Base-by-base conservation (phyloP, 23 tunicate species). In the Halocynthia aurantium region DNA sequence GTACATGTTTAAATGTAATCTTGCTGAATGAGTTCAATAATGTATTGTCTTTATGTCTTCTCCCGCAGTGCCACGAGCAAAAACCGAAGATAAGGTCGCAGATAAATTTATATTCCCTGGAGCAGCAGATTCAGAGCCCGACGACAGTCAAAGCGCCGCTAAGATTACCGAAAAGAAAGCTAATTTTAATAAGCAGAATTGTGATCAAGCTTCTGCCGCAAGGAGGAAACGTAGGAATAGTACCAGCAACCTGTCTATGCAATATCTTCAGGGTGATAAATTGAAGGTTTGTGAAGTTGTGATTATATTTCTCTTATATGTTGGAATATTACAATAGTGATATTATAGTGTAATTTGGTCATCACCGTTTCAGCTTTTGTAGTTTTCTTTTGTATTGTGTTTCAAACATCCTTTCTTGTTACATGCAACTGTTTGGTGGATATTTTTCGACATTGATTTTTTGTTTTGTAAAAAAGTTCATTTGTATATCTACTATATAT, bases 241-340 rank as follows among this genome's bases (percentile, higher is more conserved):
- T 56, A 74, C 78, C 55, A 74, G 78, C 63, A 74, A 54, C 31
- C 64, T 74, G 17, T 5, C 78, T 12, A 54, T 53, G 10, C 78
- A 74, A 49, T 74, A 74, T 56, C 40, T 22, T 15, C 40, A 60
- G 5, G 88, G 88, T 6, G 96, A 89, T 50, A 84, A 76, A 71
- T 44, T 89, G 52, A 62, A 66, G 53, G 88, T 89, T 17, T 2
- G 20, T 18, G 17, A 15, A 17, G 22, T 67, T n/a, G 72, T 17
- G 2, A 67, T 17, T 67, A 67, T 67, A 58, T 13, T n/a, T 58
- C 63, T 58, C 63, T 58, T 58, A 58, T n/a, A 15, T 5, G 4
- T 2, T 58, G 15, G 15, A 15, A 58, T n/a, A 58, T 13, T 58
- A 58, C 63, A 0, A 13, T 2, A 13, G n/a, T 13, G 17, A 58